Evolutionary conservation across 2,888 invertebrate genomes (phyloP).

Genomic region (Limnephilus rhombicus): DNA sequence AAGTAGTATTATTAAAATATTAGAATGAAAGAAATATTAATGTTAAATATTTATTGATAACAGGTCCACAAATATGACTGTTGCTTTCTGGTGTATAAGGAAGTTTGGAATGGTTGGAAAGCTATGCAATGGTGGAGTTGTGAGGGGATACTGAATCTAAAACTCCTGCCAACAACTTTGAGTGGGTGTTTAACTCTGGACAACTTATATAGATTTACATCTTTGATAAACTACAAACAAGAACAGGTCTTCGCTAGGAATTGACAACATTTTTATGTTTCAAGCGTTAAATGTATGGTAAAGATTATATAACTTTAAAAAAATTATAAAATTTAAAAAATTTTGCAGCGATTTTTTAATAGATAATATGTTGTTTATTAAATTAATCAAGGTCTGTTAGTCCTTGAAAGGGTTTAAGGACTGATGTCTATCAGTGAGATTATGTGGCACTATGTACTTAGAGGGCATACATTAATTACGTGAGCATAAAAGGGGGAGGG

Average conservation of each 20-base stretch:
- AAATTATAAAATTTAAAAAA: neutral
- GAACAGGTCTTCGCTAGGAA: conserved; percentile 20
- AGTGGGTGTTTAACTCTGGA: conserved; percentile 53
- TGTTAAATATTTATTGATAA: conserved; percentile 16
- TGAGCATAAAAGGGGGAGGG: no score
- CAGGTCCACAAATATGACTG: conserved; percentile 28
- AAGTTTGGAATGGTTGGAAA: conserved; percentile 64
- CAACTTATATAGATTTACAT: neutral
- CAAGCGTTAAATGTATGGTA: neutral
- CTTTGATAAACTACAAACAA: neutral
- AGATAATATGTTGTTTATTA: neutral
- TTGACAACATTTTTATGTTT: neutral
- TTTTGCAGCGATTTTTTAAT: neutral
- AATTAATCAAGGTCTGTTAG: neutral
- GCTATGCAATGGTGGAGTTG: conserved; percentile 63
- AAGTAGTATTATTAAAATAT: neutral
- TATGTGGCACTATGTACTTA: neutral
- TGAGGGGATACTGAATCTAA: conserved; percentile 59
- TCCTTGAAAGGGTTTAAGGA: neutral
- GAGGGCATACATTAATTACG: no score
- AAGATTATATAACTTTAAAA: neutral
- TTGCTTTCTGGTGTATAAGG: conserved; percentile 63
- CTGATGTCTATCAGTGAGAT: neutral
- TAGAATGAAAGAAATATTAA: neutral
- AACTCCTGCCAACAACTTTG: conserved; percentile 59